Evolutionary conservation across 2,888 invertebrate genomes (phyloP), one percentile per base, ranked within the genome.

Genomic region (Diogma glabrata): DNA sequence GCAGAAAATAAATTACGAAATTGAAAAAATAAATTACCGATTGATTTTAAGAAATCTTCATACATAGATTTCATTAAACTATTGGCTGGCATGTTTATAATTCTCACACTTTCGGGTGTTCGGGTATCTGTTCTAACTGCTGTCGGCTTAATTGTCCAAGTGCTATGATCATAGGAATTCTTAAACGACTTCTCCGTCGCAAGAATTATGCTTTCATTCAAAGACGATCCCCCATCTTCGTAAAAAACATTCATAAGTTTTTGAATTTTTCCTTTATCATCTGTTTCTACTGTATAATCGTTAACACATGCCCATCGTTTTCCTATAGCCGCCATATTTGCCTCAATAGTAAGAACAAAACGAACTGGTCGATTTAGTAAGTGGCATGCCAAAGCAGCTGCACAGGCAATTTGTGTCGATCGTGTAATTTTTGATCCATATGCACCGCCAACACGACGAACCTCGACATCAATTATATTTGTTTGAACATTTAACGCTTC

Each of bases 371-470:
- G 72, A 57, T 74, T 64, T 1, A 67, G 57, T 47, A 63, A 64
- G 55, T 78, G 65, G 0, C 84, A 79, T 1, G 82, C 88, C 10
- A 92, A 61, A 0, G 86, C 81, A 53, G 84, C 79, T 0, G 83
- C 82, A 22, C 78, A 74, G 0, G 83, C 75, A 0, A 79, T 63
- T 8, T 76, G 69, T 12, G 71, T 66, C 6, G 75, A 66, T 6
- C 87, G 75, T 0, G 78, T 74, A 49, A 87, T 79, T 51, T 92
- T 93, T 1, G 75, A 77, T 0, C 92, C 92, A 63, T 84, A 93
- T 0, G 72, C 86, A 10, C 92, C 92, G 3, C 92, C 92, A 3
- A 90, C 58, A 36, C 90, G 78, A 5, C 79, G 75, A 0, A 87
- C 83, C 40, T 72, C 68, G 1, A 90, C 70, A 55, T 84, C 79